phyloP scores from a whole-genome alignment of 2,888 invertebrate species.

The Bombylius discolor region DNA sequence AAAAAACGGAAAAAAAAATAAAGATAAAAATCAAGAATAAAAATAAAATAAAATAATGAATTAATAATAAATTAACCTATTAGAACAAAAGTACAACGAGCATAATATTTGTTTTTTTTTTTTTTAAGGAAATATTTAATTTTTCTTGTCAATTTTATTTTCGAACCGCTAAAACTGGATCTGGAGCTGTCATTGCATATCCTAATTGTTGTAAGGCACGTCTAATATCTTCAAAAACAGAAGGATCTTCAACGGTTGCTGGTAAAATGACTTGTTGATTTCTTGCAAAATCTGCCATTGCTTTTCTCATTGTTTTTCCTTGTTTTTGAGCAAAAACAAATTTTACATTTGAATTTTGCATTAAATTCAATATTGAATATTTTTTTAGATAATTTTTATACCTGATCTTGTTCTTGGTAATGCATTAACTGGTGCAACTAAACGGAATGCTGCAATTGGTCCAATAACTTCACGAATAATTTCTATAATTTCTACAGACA shows the following conservation, averaged over 20 bases:
- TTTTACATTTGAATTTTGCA: not conserved
- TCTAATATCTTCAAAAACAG: constrained; percentile 67
- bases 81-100: no score
- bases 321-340: not conserved
- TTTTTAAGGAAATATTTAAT: no score
- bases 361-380: not conserved
- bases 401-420: constrained; percentile 83
- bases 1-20: no score
- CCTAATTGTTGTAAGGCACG: constrained; percentile 61
- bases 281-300: constrained; percentile 71
- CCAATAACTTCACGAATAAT: constrained; percentile 35
- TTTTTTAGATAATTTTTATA: constrained; percentile 30
- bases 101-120: no score
- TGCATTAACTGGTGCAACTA: constrained; percentile 63
- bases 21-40: no score
- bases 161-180: constrained; percentile 36
- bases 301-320: constrained; percentile 52
- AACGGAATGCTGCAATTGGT: constrained; percentile 78
- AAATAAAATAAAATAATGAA: no score
- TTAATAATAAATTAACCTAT: no score
- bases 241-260: constrained; percentile 77
- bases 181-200: constrained; percentile 58
- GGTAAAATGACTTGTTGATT: constrained; percentile 68
- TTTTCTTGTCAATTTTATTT: no score
- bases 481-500: constrained; percentile 33